Percentiles rank a stretch among this genome's conserved stretches.
phyloP scores from a whole-genome alignment of 2,113 vertebrate species.

The Tyrannus savana region DNA sequence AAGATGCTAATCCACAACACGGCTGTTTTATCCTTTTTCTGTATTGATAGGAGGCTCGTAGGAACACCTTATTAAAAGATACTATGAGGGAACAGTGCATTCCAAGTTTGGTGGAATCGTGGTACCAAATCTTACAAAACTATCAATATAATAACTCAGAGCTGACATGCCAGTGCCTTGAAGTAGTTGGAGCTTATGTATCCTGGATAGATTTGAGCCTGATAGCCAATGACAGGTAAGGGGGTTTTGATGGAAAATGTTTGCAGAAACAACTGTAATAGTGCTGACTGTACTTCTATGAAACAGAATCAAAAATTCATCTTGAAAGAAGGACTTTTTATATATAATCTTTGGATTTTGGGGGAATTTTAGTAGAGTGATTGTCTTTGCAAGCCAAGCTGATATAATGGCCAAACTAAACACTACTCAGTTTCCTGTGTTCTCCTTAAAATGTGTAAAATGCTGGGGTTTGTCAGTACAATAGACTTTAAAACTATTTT shows the following conservation, averaged over 20 bases:
- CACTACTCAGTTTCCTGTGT: not conserved
- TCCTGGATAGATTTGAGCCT: constrained; percentile 99
- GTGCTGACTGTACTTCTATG: not conserved
- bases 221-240: constrained; percentile 96
- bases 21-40: not conserved
- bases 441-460: not conserved
- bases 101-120: constrained; percentile 95
- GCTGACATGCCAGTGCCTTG: constrained; percentile 98
- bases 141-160: constrained; percentile 94
- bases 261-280: not conserved
- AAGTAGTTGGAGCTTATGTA: constrained; percentile 95
- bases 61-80: constrained; percentile 96
- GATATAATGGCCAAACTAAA: not conserved
- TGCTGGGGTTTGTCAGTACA: not conserved
- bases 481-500: not conserved
- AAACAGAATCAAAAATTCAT: not conserved
- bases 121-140: constrained; percentile 97
- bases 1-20: not conserved
- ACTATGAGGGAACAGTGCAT: constrained; percentile 95
- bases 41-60: constrained; percentile 85
- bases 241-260: not conserved
- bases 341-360: not conserved
- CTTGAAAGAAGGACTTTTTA: not conserved
- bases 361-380: not conserved
- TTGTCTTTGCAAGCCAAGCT: not conserved